Evolutionary conservation across 2,797 vertebrate genomes (phyloP).

Genomic region (Melanotaenia maccullochi): DNA sequence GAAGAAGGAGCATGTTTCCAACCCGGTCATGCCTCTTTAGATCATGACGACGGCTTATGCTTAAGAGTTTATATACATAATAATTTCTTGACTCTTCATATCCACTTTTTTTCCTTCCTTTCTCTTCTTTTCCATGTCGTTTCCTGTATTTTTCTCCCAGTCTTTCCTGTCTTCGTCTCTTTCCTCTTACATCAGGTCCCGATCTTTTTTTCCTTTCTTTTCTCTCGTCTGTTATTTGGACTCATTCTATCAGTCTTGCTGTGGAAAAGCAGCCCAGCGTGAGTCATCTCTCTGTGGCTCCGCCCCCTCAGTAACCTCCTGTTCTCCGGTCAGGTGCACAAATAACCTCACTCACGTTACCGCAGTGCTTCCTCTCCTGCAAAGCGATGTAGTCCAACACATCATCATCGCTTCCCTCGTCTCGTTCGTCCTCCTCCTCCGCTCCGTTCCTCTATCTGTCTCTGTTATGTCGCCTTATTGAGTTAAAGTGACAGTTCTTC

Average conservation of each 20-base stretch:
- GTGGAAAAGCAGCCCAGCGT: constrained; percentile 17
- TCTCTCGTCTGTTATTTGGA: neutral
- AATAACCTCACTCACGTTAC: constrained; percentile 10
- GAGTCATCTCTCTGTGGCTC: constrained; percentile 38
- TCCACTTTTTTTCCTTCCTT: neutral
- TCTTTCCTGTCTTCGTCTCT: too few relatives aligned
- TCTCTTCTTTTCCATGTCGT: neutral
- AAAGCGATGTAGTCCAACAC: neutral
- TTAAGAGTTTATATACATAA: too few relatives aligned
- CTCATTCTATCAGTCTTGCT: constrained; percentile 25
- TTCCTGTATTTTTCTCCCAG: neutral
- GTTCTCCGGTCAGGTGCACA: constrained; percentile 17
- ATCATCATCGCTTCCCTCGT: neutral
- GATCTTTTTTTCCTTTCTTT: neutral
- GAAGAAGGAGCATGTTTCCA: too few relatives aligned
- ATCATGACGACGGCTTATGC: too few relatives aligned
- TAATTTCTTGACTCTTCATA: neutral
- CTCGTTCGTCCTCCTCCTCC: neutral
- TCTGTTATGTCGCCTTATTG: constrained; percentile 43
- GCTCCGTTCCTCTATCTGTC: constrained; percentile 17
- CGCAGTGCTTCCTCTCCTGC: neutral
- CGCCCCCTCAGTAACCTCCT: constrained; percentile 17
- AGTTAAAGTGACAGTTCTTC: constrained; percentile 52
- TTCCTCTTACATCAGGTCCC: neutral
- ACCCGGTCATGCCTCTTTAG: too few relatives aligned